Base-by-base conservation (phyloP, 2,113 vertebrate species). In the Lepisosteus osseus region DNA sequence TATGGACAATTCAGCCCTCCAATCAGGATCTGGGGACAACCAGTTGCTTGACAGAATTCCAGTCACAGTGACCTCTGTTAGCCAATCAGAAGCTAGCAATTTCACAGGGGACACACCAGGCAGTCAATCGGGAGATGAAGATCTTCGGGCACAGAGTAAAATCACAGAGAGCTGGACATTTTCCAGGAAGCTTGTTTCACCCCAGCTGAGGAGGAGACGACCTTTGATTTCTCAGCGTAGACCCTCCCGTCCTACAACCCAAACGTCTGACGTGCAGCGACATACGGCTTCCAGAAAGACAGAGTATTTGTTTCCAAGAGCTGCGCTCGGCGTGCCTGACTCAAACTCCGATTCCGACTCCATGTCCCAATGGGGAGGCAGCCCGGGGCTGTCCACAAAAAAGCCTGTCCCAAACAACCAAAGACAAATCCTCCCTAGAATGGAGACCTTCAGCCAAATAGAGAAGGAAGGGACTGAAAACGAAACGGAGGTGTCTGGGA, bases 151-250 rank as follows among this genome's bases (percentile, higher is more conserved):
- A 51, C 47, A 9, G 47, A 9, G 9, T 5, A 9, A 51, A 9
- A 51, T 74, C 61, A n/a, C 47, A 51, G 78, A 84, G 7, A 6
- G 7, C 2, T 47, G 64, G 56, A 71, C 54, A 15, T 85, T 84
- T 63, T 70, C 77, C 11, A 79, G 80, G 65, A 77, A 69, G n/a
- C 14, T 88, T 40, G 82, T 65, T 40, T 90, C 84, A 29, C 86
- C 87, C 0, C 55, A 62, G 14, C 70, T 88, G 74, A 76, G 64
- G 13, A 83, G 61, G 70, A 87, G 78, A 72, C 83, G 81, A 44
- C 80, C 69, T 1, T 3, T 72, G 3, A 81, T n/a, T 68, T 42
- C n/a, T 43, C 73, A 77, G 56, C 80, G 81, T 1, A 41, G 3
- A 13, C 12, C 44, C 12, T 42, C 8, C 1, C 0, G 5, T 45